These are phyloP conservation scores for Laodelphax striatellus DNA, from an alignment of 1,140 invertebrate genomes.

Conservation along the genomic window DNA sequence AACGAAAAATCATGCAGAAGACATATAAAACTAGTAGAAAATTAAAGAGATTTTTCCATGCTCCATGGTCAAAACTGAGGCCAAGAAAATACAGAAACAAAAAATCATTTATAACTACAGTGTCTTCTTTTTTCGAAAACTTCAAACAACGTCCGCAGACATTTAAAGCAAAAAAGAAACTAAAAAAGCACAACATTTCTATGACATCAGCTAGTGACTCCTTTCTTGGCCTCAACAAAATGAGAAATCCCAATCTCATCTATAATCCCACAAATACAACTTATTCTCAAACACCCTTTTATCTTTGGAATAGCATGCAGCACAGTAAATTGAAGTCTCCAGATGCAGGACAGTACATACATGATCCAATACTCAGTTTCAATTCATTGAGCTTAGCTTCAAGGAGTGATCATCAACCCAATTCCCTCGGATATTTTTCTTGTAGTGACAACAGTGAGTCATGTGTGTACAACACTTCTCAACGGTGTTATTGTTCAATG, in stretches of 20 bases:
- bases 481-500: constrained; percentile 64
- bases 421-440: constrained; percentile 53
- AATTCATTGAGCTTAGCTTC: too few species aligned
- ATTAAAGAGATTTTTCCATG: constrained; percentile 39
- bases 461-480: constrained; percentile 57
- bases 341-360: neutral
- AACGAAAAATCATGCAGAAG: constrained; percentile 14
- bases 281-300: neutral
- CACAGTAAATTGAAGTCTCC: neutral
- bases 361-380: neutral
- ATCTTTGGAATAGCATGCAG: neutral
- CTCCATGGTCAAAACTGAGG: constrained; percentile 36
- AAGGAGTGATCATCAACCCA: neutral
- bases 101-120: constrained; percentile 39
- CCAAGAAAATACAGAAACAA: constrained; percentile 20
- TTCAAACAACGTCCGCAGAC: neutral
- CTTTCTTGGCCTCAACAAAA: neutral
- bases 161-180: neutral
- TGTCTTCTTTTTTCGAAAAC: constrained; percentile 21
- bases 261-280: neutral
- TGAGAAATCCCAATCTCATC: too few species aligned
- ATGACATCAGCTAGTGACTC: neutral
- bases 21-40: constrained; percentile 32
- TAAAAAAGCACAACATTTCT: neutral
- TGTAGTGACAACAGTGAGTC: constrained; percentile 71